Conservation (phyloP, 2,888 invertebrate species). For the Cerastis leucographa region DNA sequence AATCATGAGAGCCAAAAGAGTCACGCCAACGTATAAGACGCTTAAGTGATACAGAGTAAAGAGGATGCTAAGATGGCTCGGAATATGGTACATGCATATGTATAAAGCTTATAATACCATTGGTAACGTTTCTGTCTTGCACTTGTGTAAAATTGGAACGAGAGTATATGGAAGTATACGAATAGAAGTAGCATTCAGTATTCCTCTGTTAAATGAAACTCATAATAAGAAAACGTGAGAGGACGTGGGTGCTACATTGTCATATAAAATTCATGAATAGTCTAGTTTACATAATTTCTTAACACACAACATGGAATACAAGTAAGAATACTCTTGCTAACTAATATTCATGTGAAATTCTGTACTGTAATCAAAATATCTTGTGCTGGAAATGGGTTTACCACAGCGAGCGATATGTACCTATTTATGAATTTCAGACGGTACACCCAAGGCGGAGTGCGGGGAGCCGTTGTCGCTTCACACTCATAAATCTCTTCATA, state of each 20-base stretch:
- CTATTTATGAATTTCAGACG: conserved; percentile 35
- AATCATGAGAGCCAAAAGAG: conserved; percentile 59
- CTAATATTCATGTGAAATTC: conserved; percentile 18
- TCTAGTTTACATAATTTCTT: conserved; percentile 12
- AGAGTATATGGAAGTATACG: neutral
- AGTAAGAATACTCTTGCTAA: neutral
- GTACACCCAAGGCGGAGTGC: conserved; percentile 32
- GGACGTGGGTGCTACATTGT: neutral
- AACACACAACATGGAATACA: neutral
- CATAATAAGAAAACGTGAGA: conserved; percentile 15
- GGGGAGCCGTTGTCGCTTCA: conserved; percentile 36
- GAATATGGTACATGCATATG: conserved; percentile 53
- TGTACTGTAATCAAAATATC: conserved; percentile 40
- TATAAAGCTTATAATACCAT: conserved; percentile 42
- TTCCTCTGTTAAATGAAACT: conserved; percentile 13
- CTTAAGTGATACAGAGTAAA: conserved; percentile 45
- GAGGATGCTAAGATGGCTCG: conserved; percentile 18
- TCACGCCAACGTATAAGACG: conserved; percentile 46
- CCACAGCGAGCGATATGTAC: conserved; percentile 18
- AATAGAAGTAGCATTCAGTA: conserved; percentile 16
- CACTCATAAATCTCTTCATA: conserved; percentile 60
- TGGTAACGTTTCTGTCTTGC: conserved; percentile 19
- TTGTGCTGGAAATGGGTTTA: conserved; percentile 34
- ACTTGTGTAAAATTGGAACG: conserved; percentile 27
- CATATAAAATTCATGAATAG: conserved; percentile 6